A percentile compares a stretch with the other conserved stretches of the same genome.
These are phyloP conservation scores for Tangara arthus DNA, from an alignment of 2,797 vertebrate genomes.

Conservation along the genomic window DNA sequence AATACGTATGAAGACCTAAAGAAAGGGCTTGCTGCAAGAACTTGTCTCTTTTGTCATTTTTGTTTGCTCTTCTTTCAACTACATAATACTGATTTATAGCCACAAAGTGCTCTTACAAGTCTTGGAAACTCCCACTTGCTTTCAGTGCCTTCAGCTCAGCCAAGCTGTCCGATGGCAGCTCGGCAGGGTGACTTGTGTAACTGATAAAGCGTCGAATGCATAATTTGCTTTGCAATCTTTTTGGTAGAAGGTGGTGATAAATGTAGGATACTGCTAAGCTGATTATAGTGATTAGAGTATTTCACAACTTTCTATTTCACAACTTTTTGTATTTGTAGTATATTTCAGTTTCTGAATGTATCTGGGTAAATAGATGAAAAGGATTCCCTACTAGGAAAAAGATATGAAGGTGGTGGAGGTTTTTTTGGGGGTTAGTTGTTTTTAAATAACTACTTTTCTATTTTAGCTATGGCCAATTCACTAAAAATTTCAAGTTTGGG, in stretches of 20 bases:
- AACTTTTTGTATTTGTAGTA: conserved; percentile 33
- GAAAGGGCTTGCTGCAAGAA: not conserved
- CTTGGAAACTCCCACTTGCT: not conserved
- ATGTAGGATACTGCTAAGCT: conserved; percentile 41
- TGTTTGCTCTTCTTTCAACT: not conserved
- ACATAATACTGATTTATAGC: not conserved
- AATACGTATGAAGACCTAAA: not conserved
- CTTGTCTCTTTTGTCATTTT: not conserved
- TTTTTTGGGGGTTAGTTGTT: not conserved
- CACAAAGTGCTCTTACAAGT: not conserved
- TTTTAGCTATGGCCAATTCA: not conserved
- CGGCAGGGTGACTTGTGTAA: not conserved
- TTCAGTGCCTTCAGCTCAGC: not conserved
- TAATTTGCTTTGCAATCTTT: conserved; percentile 44
- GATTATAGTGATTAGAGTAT: conserved; percentile 31
- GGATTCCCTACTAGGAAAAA: not conserved
- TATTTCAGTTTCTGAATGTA: not conserved
- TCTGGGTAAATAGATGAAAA: not conserved
- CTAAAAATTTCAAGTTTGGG: not conserved
- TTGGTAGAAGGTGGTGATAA: conserved; percentile 50
- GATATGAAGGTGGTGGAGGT: not conserved
- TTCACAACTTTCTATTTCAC: conserved; percentile 54
- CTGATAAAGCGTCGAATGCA: not conserved
- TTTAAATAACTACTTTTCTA: not conserved
- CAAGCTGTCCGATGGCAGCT: not conserved